Evolutionary conservation across 2,113 vertebrate genomes (phyloP).

Genomic region (Scytalopus superciliaris): DNA sequence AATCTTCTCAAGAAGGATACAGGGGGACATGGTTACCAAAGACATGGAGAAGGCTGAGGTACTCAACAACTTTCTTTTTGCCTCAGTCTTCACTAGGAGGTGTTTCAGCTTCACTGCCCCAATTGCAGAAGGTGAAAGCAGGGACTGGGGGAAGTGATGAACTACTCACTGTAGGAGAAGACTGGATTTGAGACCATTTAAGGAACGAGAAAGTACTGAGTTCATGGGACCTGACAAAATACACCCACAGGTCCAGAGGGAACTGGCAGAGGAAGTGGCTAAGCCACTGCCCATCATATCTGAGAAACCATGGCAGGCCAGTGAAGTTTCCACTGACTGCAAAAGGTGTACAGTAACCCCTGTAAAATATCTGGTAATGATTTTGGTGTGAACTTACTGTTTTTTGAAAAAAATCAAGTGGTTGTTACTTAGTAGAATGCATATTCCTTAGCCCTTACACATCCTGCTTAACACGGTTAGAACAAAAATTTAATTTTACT

Average conservation of each 20-base stretch:
- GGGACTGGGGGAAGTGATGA: neutral
- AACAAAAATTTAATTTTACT: neutral
- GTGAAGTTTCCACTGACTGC: neutral
- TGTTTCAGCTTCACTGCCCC: neutral
- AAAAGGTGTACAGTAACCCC: neutral
- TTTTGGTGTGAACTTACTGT: neutral
- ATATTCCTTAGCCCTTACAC: neutral
- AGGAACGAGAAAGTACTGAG: neutral
- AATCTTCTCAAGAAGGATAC: no score
- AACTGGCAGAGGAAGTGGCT: neutral
- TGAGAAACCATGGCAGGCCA: accelerated
- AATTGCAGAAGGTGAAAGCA: neutral
- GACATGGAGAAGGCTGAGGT: neutral
- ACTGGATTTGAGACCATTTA: neutral
- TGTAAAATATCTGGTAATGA: neutral
- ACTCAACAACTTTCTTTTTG: neutral
- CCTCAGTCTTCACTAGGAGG: neutral
- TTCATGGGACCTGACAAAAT: neutral
- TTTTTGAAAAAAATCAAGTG: neutral
- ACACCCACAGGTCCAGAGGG: neutral
- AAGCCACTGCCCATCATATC: neutral
- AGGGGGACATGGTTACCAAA: neutral
- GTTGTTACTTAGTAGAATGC: neutral
- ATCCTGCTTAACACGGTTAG: neutral
- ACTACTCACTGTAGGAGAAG: neutral